Evolutionary conservation across 2,797 vertebrate genomes (phyloP), one percentile per base, ranked within the genome.

Genomic region (Paedocypris micromegethes): DNA sequence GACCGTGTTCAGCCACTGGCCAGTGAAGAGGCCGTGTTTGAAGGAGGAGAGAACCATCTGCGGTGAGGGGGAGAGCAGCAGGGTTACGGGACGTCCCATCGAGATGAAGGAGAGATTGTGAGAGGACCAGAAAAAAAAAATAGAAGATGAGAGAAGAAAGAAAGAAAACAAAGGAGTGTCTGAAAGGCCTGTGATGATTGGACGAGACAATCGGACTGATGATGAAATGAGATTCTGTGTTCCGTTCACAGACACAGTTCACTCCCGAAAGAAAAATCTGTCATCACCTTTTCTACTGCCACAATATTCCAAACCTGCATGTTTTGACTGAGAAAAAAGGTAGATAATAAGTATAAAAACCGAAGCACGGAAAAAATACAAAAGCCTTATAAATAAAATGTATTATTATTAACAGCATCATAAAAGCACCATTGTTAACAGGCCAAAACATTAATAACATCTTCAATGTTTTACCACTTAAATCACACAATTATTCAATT

Each of bases 1-100:
- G 81, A 98, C 92, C 75, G 85, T 85, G 85, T 72, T 88, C 86
- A 96, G 86, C 97, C 97, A 98, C 85, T 91, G 90, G 81, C 94
- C 93, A 0, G 89, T 85, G 79, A 98, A 90, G 77, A 99, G 92
- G 84, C 90, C 95, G 0, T 98, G 95, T 83, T 92, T 97, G 88
- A 98, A 91, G 76, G 95, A 96, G 4, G 94, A 97, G 80, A 98
- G 83, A 87, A 96, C 88, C 45, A 99, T 90, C 97, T 99, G 89
- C 73, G 72, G 65, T 74, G 64, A 77, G 70, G 79, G 61, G 81
- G 77, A 83, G 60, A 84, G 41, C 42, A 78, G 70, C 63, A 75
- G 66, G 68, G 72, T 81, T 80, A 83, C 69, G 75, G 74, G 67
- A 72, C 60, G 57, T 70, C 72, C 70, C 75, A 57, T 79, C 77